Base-by-base conservation (phyloP, 2,888 invertebrate genomes). In the Mythimna impura region DNA sequence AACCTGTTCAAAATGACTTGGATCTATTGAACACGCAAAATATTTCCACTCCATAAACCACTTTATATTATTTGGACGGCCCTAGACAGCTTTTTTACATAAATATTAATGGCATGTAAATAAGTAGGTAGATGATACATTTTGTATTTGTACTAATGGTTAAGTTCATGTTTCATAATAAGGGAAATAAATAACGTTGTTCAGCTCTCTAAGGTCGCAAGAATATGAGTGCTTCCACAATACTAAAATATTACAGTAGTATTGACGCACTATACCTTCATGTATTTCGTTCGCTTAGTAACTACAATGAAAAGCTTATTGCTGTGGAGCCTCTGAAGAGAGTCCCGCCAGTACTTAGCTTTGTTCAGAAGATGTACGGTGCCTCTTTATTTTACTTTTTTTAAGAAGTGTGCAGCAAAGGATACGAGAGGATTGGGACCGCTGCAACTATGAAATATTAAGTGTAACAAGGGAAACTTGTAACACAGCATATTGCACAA, bases 281-380 rank as follows among this genome's bases (percentile, higher is more conserved):
- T 69, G 60, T 83, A 76, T 83, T 81, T 85, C 73, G 74, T 86
- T 83, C 77, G 80, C 82, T 84, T 72, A 81, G 80, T 73, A 78
- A 81, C 81, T 77, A 75, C 85, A 85, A 87, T 88, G 89, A 88
- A 89, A 89, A 88, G 85, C 85, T 86, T 86, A 89, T 89, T 89
- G 86, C 87, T 86, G 66, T 73, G 78, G 77, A 85, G 82, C 82
- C 89, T 85, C 86, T 77, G 67, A 78, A 80, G 87, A 86, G 82
- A 73, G 83, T 17, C 83, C 84, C 84, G 83, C 84, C 83, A 82
- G 88, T 88, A 88, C 89, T 90, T 86, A 86, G 88, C 87, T 89
- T 88, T 89, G 88, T 89, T 88, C 77, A 80, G 76, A 76, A 85
- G 79, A 83, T 75, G 83, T 80, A 83, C 73, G 80, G 76, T 74